Evolutionary conservation across 2,888 invertebrate genomes (phyloP), one percentile per base, ranked within the genome.

Genomic region (Gnatocerus cornutus): DNA sequence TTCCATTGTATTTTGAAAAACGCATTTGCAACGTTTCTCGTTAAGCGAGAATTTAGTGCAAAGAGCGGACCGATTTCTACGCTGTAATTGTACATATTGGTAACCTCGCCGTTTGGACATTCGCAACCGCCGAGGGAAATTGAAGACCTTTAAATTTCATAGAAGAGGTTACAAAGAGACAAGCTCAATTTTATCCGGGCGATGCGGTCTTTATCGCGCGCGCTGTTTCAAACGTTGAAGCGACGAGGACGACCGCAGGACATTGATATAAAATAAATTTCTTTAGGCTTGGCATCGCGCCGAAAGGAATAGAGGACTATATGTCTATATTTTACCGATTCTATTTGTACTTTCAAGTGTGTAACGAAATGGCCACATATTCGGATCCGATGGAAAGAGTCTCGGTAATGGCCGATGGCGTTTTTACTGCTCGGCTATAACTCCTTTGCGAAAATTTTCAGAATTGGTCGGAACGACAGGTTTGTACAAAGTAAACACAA

Each of bases 91-190:
- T 37, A 61, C 56, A 62, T 62, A 66, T 66, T 70, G 66, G 61
- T 70, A 65, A 65, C 43, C 56, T 14, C 27, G 39, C 16, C 39
- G 14, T 52, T 63, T 48, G 69, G 58, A 48, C 64, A 45, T 69
- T 55, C 53, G 16, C 66, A 63, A 67, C 61, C 68, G 64, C 70
- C 37, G 52, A 61, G 67, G 68, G 69, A 73, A 73, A 74, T 72
- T 67, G 72, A 71, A 73, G 71, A 71, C 68, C 72, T 69, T 72
- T 73, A 73, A 74, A 74, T 71, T 74, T 71, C 66, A 65, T 71
- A 68, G 72, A 58, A 71, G 63, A 66, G 67, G 67, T 71, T 69
- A 65, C 64, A 71, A 72, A 70, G 65, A 69, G 71, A 71, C 59
- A 72, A 71, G 45, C 10, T 69, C 61, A 52, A 59, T 65, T 62